Conservation (phyloP, 2,797 vertebrate species). For the Mus spretus region DNA sequence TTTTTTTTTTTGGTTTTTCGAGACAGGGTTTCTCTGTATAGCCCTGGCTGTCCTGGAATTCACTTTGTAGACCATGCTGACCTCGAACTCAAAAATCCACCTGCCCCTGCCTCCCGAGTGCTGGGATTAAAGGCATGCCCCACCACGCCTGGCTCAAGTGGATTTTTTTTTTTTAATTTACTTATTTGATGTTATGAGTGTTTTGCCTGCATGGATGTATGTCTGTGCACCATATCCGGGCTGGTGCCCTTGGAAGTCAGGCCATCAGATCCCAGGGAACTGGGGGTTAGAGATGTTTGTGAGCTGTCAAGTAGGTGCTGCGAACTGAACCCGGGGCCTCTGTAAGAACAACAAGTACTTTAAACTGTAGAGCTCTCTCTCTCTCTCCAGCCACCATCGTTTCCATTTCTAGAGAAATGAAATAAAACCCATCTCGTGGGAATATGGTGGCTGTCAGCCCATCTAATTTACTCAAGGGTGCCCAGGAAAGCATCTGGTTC, state of each 20-base stretch:
- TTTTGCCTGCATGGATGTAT: background rate
- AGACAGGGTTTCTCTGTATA: too few relatives aligned
- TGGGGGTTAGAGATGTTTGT: background rate
- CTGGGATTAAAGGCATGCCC: too few relatives aligned
- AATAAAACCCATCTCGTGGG: conserved; percentile 44
- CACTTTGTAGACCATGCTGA: too few relatives aligned
- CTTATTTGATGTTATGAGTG: background rate
- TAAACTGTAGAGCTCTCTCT: background rate
- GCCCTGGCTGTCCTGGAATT: too few relatives aligned
- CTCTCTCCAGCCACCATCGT: background rate
- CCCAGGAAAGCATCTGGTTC: background rate
- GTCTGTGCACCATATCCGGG: background rate
- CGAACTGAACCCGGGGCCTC: too few relatives aligned
- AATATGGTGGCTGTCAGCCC: background rate
- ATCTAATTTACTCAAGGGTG: conserved; percentile 58
- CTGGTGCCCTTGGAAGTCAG: background rate
- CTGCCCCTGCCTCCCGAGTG: too few relatives aligned
- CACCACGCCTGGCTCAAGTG: background rate
- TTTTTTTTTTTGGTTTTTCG: background rate
- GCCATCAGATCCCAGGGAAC: background rate
- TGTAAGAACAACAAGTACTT: background rate
- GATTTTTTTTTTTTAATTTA: background rate
- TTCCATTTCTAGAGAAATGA: conserved; percentile 1
- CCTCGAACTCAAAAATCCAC: too few relatives aligned
- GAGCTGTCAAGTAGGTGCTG: background rate